phyloP scores from a whole-genome alignment of 2,888 invertebrate genomes.

The Macrosoma leucophasiata region DNA sequence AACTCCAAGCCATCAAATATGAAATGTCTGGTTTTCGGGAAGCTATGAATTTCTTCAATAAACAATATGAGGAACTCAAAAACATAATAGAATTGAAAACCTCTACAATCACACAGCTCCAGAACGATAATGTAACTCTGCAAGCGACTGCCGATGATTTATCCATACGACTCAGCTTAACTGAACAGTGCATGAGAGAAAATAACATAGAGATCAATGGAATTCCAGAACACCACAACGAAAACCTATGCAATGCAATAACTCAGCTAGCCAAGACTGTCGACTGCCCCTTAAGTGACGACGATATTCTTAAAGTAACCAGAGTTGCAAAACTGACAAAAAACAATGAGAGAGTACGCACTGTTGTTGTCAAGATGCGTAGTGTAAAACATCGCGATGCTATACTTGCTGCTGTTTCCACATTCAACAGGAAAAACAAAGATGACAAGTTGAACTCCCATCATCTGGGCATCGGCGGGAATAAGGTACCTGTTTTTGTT shows the following conservation, averaged over 20 bases:
- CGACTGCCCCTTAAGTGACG: conserved; percentile 1
- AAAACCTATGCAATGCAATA: conserved; percentile 14
- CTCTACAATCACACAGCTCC: conserved; percentile 12
- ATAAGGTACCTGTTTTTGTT: conserved; percentile 3
- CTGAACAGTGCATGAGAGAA: conserved; percentile 24
- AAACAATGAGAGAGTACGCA: conserved; percentile 6
- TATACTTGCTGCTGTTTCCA: conserved; percentile 5
- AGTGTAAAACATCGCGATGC: conserved; percentile 12
- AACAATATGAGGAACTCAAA: conserved; percentile 8
- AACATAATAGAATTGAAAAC: conserved; percentile 13
- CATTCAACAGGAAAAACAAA: conserved; percentile 1
- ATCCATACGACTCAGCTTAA: conserved; percentile 9
- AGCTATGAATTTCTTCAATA: conserved; percentile 7
- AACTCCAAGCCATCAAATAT: conserved; percentile 5
- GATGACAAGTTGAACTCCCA: conserved; percentile 5
- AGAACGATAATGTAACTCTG: conserved; percentile 15
- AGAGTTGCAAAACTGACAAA: conserved; percentile 22
- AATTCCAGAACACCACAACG: conserved; percentile 24
- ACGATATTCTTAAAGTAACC: conserved; percentile 14
- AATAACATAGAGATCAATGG: conserved; percentile 25
- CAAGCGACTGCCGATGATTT: conserved; percentile 17
- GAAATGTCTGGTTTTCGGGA: conserved; percentile 9
- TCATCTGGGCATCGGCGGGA: conserved; percentile 3
- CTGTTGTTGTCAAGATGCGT: conserved; percentile 20
- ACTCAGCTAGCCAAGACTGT: conserved; percentile 16